A percentile compares a stretch with the other conserved stretches of the same genome.
Evolutionary conservation across 92 coral and sea anemone genomes (phyloP).

Genomic region (Parazoanthus atlanticus): DNA sequence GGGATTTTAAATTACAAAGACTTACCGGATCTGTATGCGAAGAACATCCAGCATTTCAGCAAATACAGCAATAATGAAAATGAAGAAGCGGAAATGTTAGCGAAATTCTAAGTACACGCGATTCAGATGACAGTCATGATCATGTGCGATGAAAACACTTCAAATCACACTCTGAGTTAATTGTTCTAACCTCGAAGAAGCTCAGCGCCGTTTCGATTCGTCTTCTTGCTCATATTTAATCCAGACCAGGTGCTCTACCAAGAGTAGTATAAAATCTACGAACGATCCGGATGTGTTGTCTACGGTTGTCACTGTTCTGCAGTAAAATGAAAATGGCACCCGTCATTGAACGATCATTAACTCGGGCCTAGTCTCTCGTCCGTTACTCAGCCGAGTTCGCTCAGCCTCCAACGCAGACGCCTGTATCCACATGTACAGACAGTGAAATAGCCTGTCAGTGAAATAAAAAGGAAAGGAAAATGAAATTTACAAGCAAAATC

Average conservation of each 20-base stretch:
- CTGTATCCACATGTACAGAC: too few species aligned
- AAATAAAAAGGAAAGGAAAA: neutral
- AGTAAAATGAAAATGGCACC: constrained; percentile 4
- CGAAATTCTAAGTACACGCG: neutral
- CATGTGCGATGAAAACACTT: neutral
- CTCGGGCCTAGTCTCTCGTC: constrained; percentile 25
- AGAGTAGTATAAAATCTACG: neutral
- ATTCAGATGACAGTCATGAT: constrained; percentile 13
- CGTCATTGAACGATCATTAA: too few species aligned
- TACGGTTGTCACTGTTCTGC: neutral
- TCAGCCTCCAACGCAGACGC: too few species aligned
- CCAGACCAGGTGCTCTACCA: neutral
- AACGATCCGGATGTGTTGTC: neutral
- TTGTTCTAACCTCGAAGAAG: constrained; percentile 33
- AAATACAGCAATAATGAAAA: constrained; percentile 31
- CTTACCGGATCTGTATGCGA: constrained; percentile 61
- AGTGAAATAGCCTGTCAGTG: neutral
- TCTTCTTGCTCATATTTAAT: constrained; percentile 27
- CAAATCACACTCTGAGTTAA: neutral
- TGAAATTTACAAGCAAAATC: neutral
- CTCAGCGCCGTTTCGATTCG: constrained; percentile 6
- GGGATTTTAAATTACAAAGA: neutral
- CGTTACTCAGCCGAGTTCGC: neutral
- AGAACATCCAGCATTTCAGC: constrained; percentile 41
- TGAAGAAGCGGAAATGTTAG: constrained; percentile 2